These are phyloP conservation scores for Limnothrissa miodon DNA, from an alignment of 2,113 vertebrate species.

Conservation along the genomic window DNA sequence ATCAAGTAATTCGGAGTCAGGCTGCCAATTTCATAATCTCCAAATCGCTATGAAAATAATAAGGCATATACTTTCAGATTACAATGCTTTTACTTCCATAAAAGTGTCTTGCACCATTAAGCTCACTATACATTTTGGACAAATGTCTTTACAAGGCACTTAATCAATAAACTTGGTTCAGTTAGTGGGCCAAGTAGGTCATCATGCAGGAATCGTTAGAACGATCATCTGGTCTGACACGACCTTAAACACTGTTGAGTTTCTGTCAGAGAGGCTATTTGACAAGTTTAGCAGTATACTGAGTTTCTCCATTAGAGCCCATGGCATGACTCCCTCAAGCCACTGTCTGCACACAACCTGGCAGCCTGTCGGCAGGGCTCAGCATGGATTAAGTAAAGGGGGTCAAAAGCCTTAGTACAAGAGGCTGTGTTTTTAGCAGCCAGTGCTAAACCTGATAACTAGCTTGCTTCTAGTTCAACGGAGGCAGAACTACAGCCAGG, in stretches of 20 bases:
- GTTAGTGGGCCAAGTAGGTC: not conserved
- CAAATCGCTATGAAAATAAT: too few species aligned
- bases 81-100: too few species aligned
- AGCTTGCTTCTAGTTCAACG: not conserved
- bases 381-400: not conserved
- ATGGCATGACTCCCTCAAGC: too few species aligned
- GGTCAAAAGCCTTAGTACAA: not conserved
- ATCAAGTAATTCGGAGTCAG: too few species aligned
- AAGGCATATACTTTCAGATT: too few species aligned
- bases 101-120: too few species aligned
- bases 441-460: not conserved
- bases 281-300: not conserved
- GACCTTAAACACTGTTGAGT: not conserved
- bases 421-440: not conserved
- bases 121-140: too few species aligned
- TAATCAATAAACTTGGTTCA: not conserved
- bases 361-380: not conserved
- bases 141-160: too few species aligned
- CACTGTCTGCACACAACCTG: not conserved
- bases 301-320: too few species aligned
- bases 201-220: not conserved
- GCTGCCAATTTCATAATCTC: too few species aligned
- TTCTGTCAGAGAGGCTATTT: not conserved
- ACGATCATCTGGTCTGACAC: not conserved
- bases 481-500: not conserved